Evolutionary conservation across 2,113 vertebrate genomes (phyloP).

Genomic region (Carassius gibelio): DNA sequence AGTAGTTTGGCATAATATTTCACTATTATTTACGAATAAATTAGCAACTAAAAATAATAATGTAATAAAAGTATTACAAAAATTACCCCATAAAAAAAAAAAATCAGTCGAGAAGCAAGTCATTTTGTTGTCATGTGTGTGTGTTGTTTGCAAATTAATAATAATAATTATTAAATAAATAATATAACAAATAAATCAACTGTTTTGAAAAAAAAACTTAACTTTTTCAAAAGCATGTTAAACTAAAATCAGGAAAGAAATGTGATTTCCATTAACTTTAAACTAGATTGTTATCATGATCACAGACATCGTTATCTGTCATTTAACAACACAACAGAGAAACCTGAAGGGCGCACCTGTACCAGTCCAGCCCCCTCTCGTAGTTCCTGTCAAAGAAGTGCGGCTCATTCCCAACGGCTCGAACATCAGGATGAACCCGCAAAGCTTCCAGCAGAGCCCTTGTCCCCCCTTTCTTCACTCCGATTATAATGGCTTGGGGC

Average conservation of each 20-base stretch:
- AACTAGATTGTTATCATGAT: background rate
- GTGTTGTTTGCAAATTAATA: too few relatives aligned
- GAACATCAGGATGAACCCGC: constrained; percentile 92
- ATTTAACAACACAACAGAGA: background rate
- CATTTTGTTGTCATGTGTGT: constrained; percentile 1
- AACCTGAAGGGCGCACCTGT: constrained; percentile 83
- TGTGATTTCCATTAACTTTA: background rate
- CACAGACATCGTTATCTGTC: background rate
- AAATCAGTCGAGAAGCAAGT: background rate
- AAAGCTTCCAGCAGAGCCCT: constrained; percentile 93
- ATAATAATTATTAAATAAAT: too few relatives aligned
- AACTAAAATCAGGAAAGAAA: background rate
- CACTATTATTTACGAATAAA: background rate
- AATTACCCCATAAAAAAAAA: background rate
- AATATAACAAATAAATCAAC: background rate
- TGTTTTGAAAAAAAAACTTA: background rate
- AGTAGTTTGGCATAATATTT: background rate
- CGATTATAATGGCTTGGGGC: constrained; percentile 95
- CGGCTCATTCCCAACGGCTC: constrained; percentile 94
- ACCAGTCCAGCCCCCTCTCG: constrained; percentile 94
- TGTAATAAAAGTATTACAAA: too few relatives aligned
- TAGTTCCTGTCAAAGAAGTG: constrained; percentile 99
- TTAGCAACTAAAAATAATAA: background rate
- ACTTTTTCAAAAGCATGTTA: background rate
- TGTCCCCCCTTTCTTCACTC: constrained; percentile 97